Percentiles rank a stretch among this genome's conserved stretches.
phyloP scores from a whole-genome alignment of 2,888 invertebrate species.

The Lepidochrysops patricia region DNA sequence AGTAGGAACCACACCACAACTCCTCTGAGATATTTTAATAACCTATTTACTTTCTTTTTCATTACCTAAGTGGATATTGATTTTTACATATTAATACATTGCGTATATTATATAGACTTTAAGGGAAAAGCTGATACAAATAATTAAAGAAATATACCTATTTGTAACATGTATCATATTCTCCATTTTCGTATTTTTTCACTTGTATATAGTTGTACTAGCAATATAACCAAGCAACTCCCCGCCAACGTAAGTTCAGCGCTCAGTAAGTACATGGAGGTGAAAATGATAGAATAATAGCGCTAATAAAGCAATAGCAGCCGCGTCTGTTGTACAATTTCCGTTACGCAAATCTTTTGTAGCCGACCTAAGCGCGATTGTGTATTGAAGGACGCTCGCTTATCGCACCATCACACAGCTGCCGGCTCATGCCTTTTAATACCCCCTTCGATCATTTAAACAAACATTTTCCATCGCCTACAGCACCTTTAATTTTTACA shows the following conservation, averaged over 20 bases:
- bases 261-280: not conserved
- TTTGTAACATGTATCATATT: no score
- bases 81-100: no score
- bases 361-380: conserved; percentile 51
- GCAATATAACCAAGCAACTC: no score
- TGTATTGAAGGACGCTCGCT: conserved; percentile 62
- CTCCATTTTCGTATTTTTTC: no score
- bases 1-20: conserved; percentile 10
- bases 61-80: no score
- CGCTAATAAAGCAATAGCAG: not conserved
- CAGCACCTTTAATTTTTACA: conserved; percentile 1
- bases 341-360: conserved; percentile 52
- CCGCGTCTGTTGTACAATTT: conserved; percentile 31
- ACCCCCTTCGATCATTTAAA: conserved; percentile 19
- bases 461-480: not conserved
- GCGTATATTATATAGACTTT: no score
- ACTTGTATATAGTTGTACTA: no score
- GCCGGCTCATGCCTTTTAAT: conserved; percentile 44
- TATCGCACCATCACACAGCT: conserved; percentile 65
- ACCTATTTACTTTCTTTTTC: not conserved
- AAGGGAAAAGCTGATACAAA: no score
- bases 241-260: not conserved
- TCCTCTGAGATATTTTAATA: not conserved
- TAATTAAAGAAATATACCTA: no score
- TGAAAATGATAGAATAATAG: conserved; percentile 2